Percentiles rank a stretch among this genome's conserved stretches.
These are phyloP conservation scores for Leptopterna dolabrata DNA, from an alignment of 2,888 invertebrate species.

Conservation along the genomic window DNA sequence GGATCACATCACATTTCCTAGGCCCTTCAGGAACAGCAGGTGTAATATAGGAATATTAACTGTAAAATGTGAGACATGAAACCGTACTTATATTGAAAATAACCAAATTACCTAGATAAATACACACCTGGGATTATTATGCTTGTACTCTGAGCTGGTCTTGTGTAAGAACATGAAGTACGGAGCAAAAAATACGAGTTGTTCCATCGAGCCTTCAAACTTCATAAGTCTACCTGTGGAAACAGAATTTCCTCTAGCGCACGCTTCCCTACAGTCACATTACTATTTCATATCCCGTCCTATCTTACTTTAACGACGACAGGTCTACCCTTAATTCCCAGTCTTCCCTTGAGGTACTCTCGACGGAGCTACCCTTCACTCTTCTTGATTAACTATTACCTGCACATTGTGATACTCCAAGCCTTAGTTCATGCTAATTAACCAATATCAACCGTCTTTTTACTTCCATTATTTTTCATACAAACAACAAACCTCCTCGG, in stretches of 20 bases:
- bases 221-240: not conserved
- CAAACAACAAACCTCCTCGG: not conserved
- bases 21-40: no score
- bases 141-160: no score
- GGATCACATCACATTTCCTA: no score
- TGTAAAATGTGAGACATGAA: no score
- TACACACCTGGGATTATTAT: no score
- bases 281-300: not conserved
- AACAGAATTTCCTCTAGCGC: not conserved
- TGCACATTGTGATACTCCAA: not conserved
- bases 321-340: not conserved
- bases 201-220: not conserved
- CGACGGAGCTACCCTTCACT: not conserved
- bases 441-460: constrained; percentile 11
- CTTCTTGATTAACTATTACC: constrained; percentile 23
- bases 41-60: no score
- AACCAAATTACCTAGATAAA: no score
- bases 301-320: not conserved
- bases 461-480: constrained; percentile 30
- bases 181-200: no score
- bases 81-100: no score
- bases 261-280: not conserved
- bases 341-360: not conserved
- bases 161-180: no score
- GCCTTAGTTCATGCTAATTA: constrained; percentile 16